Percentiles rank a stretch among this genome's conserved stretches.
Evolutionary conservation across 2,888 invertebrate species (phyloP).

Genomic region (Digitonthophagus gazella): DNA sequence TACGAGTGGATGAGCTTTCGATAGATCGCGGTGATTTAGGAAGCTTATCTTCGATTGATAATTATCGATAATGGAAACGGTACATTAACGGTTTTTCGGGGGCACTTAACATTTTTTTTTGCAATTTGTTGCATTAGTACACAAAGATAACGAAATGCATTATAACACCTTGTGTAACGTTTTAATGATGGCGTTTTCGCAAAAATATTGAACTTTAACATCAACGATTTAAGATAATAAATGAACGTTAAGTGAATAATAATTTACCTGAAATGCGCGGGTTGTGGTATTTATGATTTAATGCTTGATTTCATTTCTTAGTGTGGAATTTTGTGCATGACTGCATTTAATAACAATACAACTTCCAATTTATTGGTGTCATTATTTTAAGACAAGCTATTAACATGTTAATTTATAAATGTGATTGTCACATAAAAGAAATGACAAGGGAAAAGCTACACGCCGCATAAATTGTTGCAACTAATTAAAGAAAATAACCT

Average conservation of each 20-base stretch:
- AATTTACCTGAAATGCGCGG: not conserved
- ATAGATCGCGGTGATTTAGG: constrained; percentile 7
- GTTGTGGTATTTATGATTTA: not conserved
- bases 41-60: constrained; percentile 9
- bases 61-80: constrained; percentile 6
- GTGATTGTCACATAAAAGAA: no score
- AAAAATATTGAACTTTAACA: not conserved
- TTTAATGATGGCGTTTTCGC: not conserved
- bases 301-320: not conserved
- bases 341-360: not conserved
- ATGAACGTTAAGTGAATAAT: not conserved
- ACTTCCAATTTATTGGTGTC: not conserved
- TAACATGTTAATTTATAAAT: not conserved
- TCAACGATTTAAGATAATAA: not conserved
- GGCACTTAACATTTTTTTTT: no score
- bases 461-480: not conserved
- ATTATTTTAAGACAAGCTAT: not conserved
- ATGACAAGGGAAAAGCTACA: no score
- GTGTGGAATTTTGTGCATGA: not conserved
- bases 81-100: constrained; percentile 4
- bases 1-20: not conserved
- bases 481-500: not conserved
- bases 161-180: constrained; percentile 1
- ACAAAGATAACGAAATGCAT: not conserved
- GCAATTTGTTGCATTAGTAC: constrained; percentile 1